Base-by-base conservation (phyloP, 2,888 invertebrate species). In the Pristionchus entomophagus region DNA sequence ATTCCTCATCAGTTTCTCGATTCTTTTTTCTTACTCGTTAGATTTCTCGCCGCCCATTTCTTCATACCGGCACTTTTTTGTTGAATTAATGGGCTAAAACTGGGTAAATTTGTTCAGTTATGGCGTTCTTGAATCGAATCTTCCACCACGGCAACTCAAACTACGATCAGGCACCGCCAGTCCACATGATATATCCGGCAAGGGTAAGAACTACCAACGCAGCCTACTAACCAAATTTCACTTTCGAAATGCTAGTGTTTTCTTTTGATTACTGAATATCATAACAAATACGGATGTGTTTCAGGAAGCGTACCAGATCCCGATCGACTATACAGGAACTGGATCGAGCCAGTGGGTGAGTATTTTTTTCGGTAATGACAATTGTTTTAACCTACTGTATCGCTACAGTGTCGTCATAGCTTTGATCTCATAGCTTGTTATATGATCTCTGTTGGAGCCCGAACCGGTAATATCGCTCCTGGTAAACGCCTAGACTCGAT, bases 251-350 rank as follows among this genome's bases (percentile, higher is more conserved):
- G 45, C 6, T 10, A 45, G n/a, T 10, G 14, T 45, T 45, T 45
- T 45, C 45, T 45, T n/a, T 14, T 14, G 45, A 10, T 45, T 45
- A 10, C 45, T 10, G 14, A 45, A 10, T 45, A 45, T 14, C 45
- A 45, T n/a, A 45, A 14, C 45, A 10, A 45, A 45, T 45, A 6
- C 6, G 6, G 45, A 14, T 45, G 6, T 59, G n/a, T 73, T 73
- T 12, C 41, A 73, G 73, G 73, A 73, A 73, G 73, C 73, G n/a
- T 73, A 73, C 5, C 73, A 73, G 41, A 73, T 73, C 32, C 73
- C 73, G 12, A 73, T 73, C 14, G 73, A 73, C 41, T 73, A 73
- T n/a, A 73, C 38, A 4, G 73, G 73, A 3, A 73, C 38, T 41
- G 73, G 73, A 22, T 41, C 73, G 41, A 73, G 41, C 5, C 73